Percentiles rank a stretch among this genome's conserved stretches.
These are phyloP conservation scores for Cynocephalus volans DNA, from an alignment of 2,113 vertebrate species.

Conservation along the genomic window DNA sequence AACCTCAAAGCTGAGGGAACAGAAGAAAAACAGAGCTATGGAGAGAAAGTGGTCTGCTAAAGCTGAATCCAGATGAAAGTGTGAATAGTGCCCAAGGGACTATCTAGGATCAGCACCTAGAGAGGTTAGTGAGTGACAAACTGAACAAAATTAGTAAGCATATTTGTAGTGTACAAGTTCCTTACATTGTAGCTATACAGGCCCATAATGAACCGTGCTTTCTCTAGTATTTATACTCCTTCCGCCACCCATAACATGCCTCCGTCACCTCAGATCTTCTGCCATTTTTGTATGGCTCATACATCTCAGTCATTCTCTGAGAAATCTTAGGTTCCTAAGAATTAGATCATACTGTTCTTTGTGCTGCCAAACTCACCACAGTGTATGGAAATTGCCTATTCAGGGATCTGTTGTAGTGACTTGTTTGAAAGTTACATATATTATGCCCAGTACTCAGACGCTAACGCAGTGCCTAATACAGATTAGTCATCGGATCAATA, in stretches of 20 bases:
- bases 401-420: neutral
- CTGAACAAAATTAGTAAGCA: neutral
- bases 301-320: neutral
- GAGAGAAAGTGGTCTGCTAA: neutral
- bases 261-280: neutral
- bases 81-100: neutral
- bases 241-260: neutral
- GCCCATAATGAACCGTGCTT: neutral
- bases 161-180: neutral
- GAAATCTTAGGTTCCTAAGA: neutral
- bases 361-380: neutral
- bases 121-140: neutral
- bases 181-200: neutral
- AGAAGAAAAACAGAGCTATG: neutral
- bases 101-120: neutral
- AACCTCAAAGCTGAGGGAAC: neutral
- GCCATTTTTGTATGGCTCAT: neutral
- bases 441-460: neutral
- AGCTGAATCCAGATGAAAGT: neutral
- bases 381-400: neutral
- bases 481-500: neutral
- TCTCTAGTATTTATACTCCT: neutral
- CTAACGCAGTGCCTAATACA: neutral
- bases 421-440: neutral
- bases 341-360: neutral